Base-by-base conservation (phyloP, 1,140 invertebrate genomes). In the Probaryconus sp. region DNA sequence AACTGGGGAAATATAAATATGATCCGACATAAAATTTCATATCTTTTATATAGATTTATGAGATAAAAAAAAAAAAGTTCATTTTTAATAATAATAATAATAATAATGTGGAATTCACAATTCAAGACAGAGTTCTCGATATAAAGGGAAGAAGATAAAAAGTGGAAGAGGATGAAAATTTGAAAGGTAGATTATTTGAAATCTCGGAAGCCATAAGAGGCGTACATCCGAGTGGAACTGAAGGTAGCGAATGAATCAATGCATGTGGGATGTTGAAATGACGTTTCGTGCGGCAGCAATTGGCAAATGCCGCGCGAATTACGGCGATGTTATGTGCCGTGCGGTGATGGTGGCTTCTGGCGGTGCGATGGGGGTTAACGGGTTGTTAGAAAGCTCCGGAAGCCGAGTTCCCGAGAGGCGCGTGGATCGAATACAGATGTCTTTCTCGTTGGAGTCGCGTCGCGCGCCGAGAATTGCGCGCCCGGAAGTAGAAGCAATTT, bases 341-440 rank as follows among this genome's bases (percentile, higher is more conserved):
- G 50, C 40, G 21, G 18, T 42, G 40, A 63, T 63, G 28, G 48
- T 33, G 26, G 33, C 48, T 68, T 60, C 43, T 37, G 45, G 43
- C 47, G 20, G 11, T 31, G 28, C 31, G 11, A 50, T 16, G 42
- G 35, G 37, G 51, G 51, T 68, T 68, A 58, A 68, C 42, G 33
- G 33, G 38, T 13, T 38, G 35, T 51, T 60, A 58, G 30, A 40
- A 13, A 31, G 51, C 20, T 26, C 28, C n/a, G 24, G 26, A 30
- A 18, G 28, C 7, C 9, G 9, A n/a, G 18, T 13, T 65, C 70
- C 55, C 61, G n/a, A 28, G 70, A 40, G 60, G 16, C 55, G 26
- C 56, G 50, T 63, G 70, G 48, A 43, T 45, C 70, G 70, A 73
- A 73, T 73, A 73, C 63, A 55, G 70, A 73, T 60, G 53, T 47